These are phyloP conservation scores for Zootoca vivipara DNA, from an alignment of 2,113 vertebrate genomes.

Conservation along the genomic window DNA sequence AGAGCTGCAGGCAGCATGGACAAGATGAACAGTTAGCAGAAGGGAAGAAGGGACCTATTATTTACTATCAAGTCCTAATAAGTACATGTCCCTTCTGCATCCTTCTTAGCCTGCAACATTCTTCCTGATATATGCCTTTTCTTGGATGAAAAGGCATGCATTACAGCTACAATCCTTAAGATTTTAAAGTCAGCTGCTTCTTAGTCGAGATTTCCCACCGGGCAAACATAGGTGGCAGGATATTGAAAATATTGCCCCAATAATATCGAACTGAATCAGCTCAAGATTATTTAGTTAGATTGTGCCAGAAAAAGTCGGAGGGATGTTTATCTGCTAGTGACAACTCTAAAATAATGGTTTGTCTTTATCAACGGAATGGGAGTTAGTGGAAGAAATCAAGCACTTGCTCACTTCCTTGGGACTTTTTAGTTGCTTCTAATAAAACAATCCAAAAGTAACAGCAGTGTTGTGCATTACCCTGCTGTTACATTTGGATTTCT, in stretches of 20 bases:
- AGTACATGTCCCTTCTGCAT: conserved; percentile 27
- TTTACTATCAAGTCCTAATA: conserved; percentile 5
- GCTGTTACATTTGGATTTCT: not conserved
- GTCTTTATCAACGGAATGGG: not conserved
- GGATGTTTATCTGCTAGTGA: not conserved
- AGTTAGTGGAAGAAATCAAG: not conserved
- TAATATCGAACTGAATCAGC: not conserved
- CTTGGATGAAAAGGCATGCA: not conserved
- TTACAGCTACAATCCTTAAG: not conserved
- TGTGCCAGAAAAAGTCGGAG: not conserved
- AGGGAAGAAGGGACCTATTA: not conserved
- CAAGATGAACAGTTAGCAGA: not conserved
- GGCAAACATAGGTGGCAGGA: not conserved
- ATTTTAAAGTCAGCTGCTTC: not conserved
- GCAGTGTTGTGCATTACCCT: not conserved
- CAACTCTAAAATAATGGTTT: not conserved
- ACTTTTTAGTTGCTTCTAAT: not conserved
- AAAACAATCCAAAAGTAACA: not conserved
- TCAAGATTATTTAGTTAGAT: not conserved
- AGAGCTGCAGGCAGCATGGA: not conserved
- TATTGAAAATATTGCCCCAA: not conserved
- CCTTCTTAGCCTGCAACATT: not conserved
- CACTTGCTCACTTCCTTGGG: not conserved
- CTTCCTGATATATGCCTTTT: not conserved
- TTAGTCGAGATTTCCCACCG: not conserved